These are phyloP conservation scores for Echiichthys vipera DNA, from an alignment of 2,797 vertebrate genomes.

Conservation along the genomic window DNA sequence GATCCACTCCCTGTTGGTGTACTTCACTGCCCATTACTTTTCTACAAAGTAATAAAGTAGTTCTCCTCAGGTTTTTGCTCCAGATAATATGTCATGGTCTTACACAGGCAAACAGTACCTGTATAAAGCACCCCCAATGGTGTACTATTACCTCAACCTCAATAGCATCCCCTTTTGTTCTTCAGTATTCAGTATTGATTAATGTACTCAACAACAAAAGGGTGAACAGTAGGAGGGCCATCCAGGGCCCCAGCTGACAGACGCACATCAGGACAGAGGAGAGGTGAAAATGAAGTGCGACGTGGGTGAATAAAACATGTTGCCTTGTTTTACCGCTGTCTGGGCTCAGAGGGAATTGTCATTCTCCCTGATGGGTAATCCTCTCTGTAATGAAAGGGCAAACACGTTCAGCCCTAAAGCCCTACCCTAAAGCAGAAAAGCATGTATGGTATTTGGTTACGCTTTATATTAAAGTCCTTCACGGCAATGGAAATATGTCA, in stretches of 20 bases:
- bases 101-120: slow-evolving; percentile 6
- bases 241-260: slow-evolving; percentile 29
- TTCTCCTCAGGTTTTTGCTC: slow-evolving; percentile 3
- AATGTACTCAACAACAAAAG: slow-evolving; percentile 45
- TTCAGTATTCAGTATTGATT: slow-evolving; percentile 56
- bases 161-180: slow-evolving; percentile 23
- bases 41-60: slow-evolving; percentile 27
- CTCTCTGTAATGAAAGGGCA: slow-evolving; percentile 53
- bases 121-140: background rate
- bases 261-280: slow-evolving; percentile 55
- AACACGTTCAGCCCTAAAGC: slow-evolving; percentile 36
- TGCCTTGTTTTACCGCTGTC: slow-evolving; percentile 55
- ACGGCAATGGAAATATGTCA: no score
- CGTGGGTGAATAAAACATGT: slow-evolving; percentile 69
- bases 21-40: slow-evolving; percentile 2
- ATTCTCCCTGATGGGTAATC: slow-evolving; percentile 66
- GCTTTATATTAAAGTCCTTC: no score
- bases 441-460: no score
- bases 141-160: slow-evolving; percentile 19
- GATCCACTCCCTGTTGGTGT: background rate
- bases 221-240: slow-evolving; percentile 51
- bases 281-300: slow-evolving; percentile 77
- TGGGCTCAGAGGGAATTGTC: slow-evolving; percentile 33
- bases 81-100: slow-evolving; percentile 13
- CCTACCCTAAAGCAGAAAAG: no score